phyloP scores from a whole-genome alignment of 2,888 invertebrate genomes.

The Euphydryas editha region DNA sequence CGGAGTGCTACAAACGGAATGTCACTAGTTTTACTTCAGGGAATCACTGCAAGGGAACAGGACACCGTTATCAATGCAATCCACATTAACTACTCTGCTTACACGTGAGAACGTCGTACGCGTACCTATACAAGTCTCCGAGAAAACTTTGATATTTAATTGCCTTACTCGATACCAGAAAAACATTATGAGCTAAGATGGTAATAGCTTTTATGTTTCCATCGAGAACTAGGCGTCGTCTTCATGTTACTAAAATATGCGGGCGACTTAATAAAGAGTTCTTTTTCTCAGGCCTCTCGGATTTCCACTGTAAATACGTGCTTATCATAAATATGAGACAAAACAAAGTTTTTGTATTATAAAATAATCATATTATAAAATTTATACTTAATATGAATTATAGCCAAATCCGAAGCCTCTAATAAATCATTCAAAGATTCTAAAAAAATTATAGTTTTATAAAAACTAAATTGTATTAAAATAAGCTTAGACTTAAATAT shows the following conservation, averaged over 20 bases:
- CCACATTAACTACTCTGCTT: conserved; percentile 22
- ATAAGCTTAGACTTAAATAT: too few species aligned
- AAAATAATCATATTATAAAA: too few species aligned
- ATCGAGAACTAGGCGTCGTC: background rate
- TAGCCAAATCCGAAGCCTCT: too few species aligned
- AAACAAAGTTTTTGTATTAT: background rate
- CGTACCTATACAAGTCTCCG: background rate
- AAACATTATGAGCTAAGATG: background rate
- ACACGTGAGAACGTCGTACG: conserved; percentile 13
- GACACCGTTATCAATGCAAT: conserved; percentile 42
- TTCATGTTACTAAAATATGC: conserved; percentile 30
- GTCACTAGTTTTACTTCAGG: conserved; percentile 47
- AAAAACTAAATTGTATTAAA: too few species aligned
- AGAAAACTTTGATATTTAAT: background rate
- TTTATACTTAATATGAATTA: too few species aligned
- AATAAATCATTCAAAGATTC: too few species aligned
- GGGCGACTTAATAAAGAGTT: conserved; percentile 27
- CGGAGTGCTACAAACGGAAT: conserved; percentile 39
- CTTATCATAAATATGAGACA: background rate
- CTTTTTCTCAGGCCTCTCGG: conserved; percentile 33
- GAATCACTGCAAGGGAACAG: conserved; percentile 50
- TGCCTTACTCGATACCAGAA: background rate
- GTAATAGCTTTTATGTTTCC: background rate
- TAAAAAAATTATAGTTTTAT: too few species aligned
- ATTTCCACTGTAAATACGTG: conserved; percentile 21